Conservation (phyloP, 2,888 invertebrate species). For the Allygus modestus region DNA sequence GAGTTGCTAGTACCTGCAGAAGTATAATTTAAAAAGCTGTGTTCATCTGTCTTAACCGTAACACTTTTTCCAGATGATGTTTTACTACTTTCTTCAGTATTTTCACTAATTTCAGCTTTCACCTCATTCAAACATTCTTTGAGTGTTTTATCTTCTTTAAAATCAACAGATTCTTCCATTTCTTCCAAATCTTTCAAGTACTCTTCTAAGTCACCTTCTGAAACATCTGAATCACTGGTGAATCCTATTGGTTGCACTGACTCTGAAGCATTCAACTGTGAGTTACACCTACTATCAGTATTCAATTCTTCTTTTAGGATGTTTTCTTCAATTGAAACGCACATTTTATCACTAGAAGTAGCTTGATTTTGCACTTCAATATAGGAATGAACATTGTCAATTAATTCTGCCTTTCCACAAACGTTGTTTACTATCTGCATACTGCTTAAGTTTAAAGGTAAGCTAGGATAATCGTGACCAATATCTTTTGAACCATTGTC, state of each 20-base stretch:
- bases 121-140: neutral
- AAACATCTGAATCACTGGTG: constrained; percentile 71
- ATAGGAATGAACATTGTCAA: neutral
- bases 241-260: constrained; percentile 60
- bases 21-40: neutral
- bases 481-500: neutral
- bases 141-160: neutral
- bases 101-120: neutral
- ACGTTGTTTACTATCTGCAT: neutral
- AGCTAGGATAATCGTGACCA: neutral
- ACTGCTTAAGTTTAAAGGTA: neutral
- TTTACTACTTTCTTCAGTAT: neutral
- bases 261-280: neutral
- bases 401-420: neutral
- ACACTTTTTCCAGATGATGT: neutral
- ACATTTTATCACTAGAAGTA: neutral
- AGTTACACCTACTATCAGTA: neutral
- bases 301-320: neutral
- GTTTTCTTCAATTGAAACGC: neutral
- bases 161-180: neutral
- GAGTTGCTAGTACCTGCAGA: neutral
- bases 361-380: neutral
- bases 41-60: neutral
- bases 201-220: constrained; percentile 74
- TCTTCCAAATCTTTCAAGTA: constrained; percentile 75